Conservation (phyloP, 2,113 vertebrate genomes). For the Hippocampus barbouri region DNA sequence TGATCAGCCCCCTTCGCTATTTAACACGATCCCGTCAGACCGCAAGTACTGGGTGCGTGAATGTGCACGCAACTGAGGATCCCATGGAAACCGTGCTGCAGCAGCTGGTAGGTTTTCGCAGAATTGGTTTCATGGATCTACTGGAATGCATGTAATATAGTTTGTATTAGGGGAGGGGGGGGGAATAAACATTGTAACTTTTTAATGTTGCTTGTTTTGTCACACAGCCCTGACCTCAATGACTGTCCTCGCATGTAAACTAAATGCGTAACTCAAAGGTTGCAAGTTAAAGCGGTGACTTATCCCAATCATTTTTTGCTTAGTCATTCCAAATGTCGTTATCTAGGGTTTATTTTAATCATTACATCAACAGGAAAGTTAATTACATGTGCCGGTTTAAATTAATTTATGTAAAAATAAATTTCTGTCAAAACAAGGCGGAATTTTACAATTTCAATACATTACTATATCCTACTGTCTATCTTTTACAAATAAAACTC, state of each 20-base stretch:
- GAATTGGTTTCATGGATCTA: neutral
- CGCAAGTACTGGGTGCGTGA: neutral
- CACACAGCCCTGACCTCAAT: neutral
- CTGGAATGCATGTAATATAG: neutral
- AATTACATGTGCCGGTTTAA: neutral
- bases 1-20: slow-evolving; percentile 43
- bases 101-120: slow-evolving; percentile 60
- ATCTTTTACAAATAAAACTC: neutral
- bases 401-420: neutral
- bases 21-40: slow-evolving; percentile 25
- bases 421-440: neutral
- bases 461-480: neutral
- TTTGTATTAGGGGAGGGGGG: neutral
- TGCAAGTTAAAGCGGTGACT: slow-evolving; percentile 1
- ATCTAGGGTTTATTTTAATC: slow-evolving; percentile 7
- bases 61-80: neutral
- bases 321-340: slow-evolving; percentile 29
- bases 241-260: neutral
- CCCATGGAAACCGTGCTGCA: slow-evolving; percentile 56
- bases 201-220: neutral
- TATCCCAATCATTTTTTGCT: slow-evolving; percentile 24
- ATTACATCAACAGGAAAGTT: neutral
- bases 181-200: too few relatives aligned
- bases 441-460: neutral
- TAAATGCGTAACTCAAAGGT: neutral